Evolutionary conservation across 2,113 vertebrate species (phyloP).

Genomic region (Chaetodon auriga): DNA sequence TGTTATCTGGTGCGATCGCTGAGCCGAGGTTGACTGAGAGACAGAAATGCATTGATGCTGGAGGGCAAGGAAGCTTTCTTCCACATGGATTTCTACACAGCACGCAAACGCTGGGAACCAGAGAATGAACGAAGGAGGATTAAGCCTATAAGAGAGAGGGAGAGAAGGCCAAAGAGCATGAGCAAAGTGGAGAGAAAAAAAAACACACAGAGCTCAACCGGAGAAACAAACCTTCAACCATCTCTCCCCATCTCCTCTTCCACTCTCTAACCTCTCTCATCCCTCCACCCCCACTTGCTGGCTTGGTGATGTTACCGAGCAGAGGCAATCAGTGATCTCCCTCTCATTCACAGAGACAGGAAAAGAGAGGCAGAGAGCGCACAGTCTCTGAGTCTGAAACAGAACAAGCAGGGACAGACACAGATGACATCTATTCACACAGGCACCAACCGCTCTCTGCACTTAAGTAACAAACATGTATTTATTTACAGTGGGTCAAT

Average conservation of each 20-base stretch:
- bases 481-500: constrained; percentile 18
- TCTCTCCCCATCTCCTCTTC: constrained; percentile 13
- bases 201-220: constrained; percentile 22
- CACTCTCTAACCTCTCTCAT: constrained; percentile 34
- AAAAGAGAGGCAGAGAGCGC: constrained; percentile 14
- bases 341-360: constrained; percentile 62
- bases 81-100: constrained; percentile 43
- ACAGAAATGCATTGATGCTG: constrained; percentile 36
- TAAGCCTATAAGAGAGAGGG: constrained; percentile 2
- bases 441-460: constrained; percentile 20
- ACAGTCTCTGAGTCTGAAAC: constrained; percentile 34
- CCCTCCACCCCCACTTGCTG: constrained; percentile 27
- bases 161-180: neutral
- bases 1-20: constrained; percentile 55
- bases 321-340: constrained; percentile 53
- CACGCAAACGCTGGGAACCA: constrained; percentile 9
- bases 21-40: constrained; percentile 51
- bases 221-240: constrained; percentile 17
- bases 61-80: constrained; percentile 47
- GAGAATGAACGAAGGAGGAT: neutral
- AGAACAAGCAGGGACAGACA: constrained; percentile 49
- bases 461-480: constrained; percentile 23
- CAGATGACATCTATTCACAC: constrained; percentile 50
- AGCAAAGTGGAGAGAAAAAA: neutral
- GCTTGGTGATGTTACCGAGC: constrained; percentile 45